Conservation (phyloP, 2,797 vertebrate genomes). For the Pampus argenteus region DNA sequence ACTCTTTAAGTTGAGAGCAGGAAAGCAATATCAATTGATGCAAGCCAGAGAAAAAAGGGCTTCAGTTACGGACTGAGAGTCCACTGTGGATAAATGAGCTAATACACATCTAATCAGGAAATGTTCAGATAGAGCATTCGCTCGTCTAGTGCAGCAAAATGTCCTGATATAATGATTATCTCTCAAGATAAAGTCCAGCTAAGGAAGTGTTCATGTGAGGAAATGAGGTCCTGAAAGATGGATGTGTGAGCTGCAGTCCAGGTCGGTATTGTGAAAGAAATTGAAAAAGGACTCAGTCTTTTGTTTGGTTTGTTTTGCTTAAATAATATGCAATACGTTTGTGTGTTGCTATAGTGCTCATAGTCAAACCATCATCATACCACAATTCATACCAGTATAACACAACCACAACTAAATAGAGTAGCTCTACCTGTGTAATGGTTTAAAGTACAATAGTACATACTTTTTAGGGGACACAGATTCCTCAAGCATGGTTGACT, state of each 20-base stretch:
- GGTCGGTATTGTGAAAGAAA: constrained; percentile 50
- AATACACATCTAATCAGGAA: constrained; percentile 69
- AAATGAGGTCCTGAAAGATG: constrained; percentile 57
- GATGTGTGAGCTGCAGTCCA: constrained; percentile 37
- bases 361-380: not conserved
- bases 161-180: constrained; percentile 69
- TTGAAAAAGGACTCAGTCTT: constrained; percentile 44
- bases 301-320: constrained; percentile 41
- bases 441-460: constrained; percentile 41
- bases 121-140: constrained; percentile 56
- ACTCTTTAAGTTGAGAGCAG: constrained; percentile 43
- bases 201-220: constrained; percentile 51
- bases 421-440: no score
- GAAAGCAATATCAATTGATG: constrained; percentile 55
- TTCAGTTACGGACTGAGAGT: constrained; percentile 30
- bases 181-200: constrained; percentile 57
- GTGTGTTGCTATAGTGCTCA: not conserved
- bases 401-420: not conserved
- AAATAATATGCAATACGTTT: constrained; percentile 34
- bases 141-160: constrained; percentile 47
- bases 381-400: not conserved
- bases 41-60: constrained; percentile 28
- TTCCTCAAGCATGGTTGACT: constrained; percentile 99
- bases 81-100: constrained; percentile 53
- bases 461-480: constrained; percentile 99